Conservation (phyloP, 2,113 vertebrate species). For the Austrofundulus limnaeus region DNA sequence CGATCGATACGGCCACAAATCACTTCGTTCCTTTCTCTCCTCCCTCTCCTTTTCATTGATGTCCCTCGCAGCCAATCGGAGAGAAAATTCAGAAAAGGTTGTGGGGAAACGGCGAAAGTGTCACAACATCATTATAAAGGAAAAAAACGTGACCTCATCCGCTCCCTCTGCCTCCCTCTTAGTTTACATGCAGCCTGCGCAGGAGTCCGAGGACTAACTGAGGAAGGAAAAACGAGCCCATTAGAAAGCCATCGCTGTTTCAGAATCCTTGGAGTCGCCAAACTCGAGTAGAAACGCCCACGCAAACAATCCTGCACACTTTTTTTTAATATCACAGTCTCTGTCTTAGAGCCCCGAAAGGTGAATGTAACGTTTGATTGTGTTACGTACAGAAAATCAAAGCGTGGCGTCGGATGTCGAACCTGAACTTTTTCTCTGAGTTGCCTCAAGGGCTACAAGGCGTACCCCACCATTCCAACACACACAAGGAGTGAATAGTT, state of each 20-base stretch:
- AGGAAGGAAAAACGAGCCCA: slow-evolving; percentile 57
- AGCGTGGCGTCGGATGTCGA: slow-evolving; percentile 37
- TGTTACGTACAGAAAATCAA: slow-evolving; percentile 70
- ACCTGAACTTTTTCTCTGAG: slow-evolving; percentile 44
- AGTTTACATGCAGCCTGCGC: slow-evolving; percentile 19
- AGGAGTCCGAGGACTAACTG: slow-evolving; percentile 33
- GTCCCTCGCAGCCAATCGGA: slow-evolving; percentile 15
- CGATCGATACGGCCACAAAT: slow-evolving; percentile 75
- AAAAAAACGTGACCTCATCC: slow-evolving; percentile 20
- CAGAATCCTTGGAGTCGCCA: slow-evolving; percentile 39
- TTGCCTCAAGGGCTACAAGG: slow-evolving; percentile 34
- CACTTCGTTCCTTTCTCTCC: slow-evolving; percentile 74
- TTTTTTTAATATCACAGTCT: slow-evolving; percentile 19
- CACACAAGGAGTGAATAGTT: slow-evolving; percentile 17
- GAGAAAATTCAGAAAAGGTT: slow-evolving; percentile 1
- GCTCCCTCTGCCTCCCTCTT: slow-evolving; percentile 5
- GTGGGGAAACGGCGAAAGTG: neutral
- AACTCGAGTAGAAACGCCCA: neutral
- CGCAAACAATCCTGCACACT: slow-evolving; percentile 18
- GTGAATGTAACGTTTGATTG: slow-evolving; percentile 69
- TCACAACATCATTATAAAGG: neutral
- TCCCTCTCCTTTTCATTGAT: slow-evolving; percentile 12
- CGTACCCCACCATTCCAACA: no score
- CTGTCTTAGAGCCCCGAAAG: slow-evolving; percentile 59
- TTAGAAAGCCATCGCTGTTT: slow-evolving; percentile 55